Evolutionary conservation across 2,797 vertebrate species (phyloP).

Genomic region (Urophycis tenuis): DNA sequence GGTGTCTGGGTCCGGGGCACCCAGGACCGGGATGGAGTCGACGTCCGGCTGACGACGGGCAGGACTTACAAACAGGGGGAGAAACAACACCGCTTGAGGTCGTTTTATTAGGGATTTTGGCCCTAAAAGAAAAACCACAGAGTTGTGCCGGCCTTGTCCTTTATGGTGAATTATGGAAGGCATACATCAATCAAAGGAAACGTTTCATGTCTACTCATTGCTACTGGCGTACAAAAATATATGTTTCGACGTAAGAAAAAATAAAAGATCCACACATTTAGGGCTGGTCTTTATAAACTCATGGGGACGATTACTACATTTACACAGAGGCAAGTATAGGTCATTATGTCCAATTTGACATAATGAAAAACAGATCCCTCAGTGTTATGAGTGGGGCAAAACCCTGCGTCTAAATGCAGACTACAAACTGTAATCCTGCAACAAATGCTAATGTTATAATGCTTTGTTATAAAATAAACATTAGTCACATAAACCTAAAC

Average conservation of each 20-base stretch:
- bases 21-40: neutral
- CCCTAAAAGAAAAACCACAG: neutral
- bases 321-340: slow-evolving; percentile 37
- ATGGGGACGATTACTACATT: slow-evolving; percentile 33
- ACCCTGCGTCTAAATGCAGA: slow-evolving; percentile 37
- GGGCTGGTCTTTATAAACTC: slow-evolving; percentile 29
- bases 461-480: slow-evolving; percentile 3
- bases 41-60: neutral
- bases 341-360: slow-evolving; percentile 41
- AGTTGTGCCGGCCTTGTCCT: neutral
- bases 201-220: neutral
- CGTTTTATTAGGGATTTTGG: neutral
- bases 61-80: neutral
- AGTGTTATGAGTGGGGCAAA: slow-evolving; percentile 37
- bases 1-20: no score
- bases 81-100: neutral
- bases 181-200: neutral
- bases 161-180: neutral
- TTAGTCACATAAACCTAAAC: slow-evolving; percentile 1
- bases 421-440: slow-evolving; percentile 7
- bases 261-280: slow-evolving; percentile 22
- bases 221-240: neutral
- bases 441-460: slow-evolving; percentile 1
- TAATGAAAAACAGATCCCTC: slow-evolving; percentile 25
- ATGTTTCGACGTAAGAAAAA: neutral